Evolutionary conservation across 2,797 vertebrate species (phyloP).

Genomic region (Notoglanidium macrostoma): DNA sequence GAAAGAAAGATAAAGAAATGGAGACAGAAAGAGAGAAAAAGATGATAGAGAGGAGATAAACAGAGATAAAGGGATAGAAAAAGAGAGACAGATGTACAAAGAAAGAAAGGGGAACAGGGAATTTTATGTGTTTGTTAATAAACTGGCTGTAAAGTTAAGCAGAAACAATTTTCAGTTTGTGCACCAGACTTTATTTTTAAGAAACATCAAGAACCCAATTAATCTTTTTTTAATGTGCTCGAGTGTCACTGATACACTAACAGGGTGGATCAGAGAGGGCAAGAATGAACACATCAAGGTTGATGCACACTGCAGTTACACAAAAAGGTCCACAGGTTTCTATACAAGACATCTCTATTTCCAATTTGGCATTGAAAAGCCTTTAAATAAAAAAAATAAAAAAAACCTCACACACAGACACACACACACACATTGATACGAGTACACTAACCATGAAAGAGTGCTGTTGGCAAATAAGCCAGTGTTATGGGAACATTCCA

Average conservation of each 20-base stretch:
- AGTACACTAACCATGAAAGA: conserved; percentile 18
- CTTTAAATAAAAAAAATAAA: not conserved
- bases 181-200: not conserved
- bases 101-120: not conserved
- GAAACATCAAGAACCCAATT: not conserved
- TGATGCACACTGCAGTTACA: not conserved
- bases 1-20: not conserved
- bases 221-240: not conserved
- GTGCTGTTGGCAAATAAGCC: conserved; percentile 52
- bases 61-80: not conserved
- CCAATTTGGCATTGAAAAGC: not conserved
- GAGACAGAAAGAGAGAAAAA: not conserved
- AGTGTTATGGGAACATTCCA: conserved; percentile 69
- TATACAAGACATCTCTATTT: not conserved
- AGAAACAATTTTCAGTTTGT: not conserved
- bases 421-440: not conserved
- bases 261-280: not conserved
- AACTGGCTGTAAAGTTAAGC: too few relatives aligned
- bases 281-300: not conserved
- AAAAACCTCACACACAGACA: conserved; percentile 5
- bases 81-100: not conserved
- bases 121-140: not conserved
- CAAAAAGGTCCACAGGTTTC: not conserved
- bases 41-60: not conserved
- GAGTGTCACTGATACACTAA: not conserved